phyloP scores from a whole-genome alignment of 1,140 invertebrate genomes.

The Chrysomallon squamiferum region DNA sequence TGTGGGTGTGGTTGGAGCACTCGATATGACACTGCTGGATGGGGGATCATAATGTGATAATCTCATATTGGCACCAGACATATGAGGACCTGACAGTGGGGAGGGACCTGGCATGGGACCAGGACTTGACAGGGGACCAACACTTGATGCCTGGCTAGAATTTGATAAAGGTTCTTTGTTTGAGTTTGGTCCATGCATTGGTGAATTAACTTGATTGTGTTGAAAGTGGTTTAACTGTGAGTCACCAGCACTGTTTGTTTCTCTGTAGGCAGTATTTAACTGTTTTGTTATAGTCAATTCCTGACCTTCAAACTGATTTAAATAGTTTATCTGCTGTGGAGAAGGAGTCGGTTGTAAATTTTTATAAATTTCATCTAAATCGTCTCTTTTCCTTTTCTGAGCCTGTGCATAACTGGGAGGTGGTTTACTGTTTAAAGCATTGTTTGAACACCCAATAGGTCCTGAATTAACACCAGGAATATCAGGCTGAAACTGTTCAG shows the following conservation, averaged over 20 bases:
- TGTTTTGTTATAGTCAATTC: conserved; percentile 96
- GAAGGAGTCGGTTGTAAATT: conserved; percentile 96
- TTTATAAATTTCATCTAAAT: conserved; percentile 59
- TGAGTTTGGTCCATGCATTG: conserved; percentile 42
- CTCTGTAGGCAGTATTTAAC: conserved; percentile 73
- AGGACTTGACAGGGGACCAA: conserved; percentile 46
- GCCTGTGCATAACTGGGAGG: conserved; percentile 61
- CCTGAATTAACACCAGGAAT: conserved; percentile 26
- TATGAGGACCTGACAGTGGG: conserved; percentile 32
- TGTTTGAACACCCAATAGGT: conserved; percentile 24
- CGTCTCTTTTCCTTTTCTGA: conserved; percentile 57
- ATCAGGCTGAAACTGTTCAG: conserved; percentile 58
- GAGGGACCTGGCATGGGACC: conserved; percentile 32
- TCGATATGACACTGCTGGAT: conserved; percentile 23
- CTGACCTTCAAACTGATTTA: conserved; percentile 94
- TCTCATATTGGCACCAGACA: conserved; percentile 52
- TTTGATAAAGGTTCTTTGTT: conserved; percentile 55
- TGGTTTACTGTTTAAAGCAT: conserved; percentile 48
- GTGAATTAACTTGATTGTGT: conserved; percentile 42
- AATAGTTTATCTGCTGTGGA: conserved; percentile 93
- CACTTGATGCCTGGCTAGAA: conserved; percentile 55
- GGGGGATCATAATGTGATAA: conserved; percentile 56
- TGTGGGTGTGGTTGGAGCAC: conserved; percentile 25
- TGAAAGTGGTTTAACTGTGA: conserved; percentile 27
- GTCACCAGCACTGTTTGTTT: conserved; percentile 32